Evolutionary conservation across 2,797 vertebrate species (phyloP), one percentile per base, ranked within the genome.

Genomic region (Holocentrus rufus): DNA sequence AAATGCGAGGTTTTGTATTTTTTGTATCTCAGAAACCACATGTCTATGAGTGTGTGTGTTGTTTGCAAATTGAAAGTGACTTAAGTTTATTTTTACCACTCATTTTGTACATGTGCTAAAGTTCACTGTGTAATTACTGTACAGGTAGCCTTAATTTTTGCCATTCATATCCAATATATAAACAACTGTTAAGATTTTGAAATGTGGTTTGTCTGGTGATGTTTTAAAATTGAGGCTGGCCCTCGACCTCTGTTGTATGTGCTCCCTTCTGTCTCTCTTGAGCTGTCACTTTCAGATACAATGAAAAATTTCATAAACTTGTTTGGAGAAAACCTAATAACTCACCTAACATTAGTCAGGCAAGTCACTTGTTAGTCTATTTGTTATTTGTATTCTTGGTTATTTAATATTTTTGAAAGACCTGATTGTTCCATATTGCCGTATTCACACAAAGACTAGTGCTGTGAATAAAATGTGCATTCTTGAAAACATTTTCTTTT

Each of bases 401-500:
- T 17, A 14, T 44, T 44, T 5, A 15, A 3, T 15, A 13, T 15
- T 15, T 13, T 44, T 44, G 42, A 44, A 44, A 15, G 42, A 44
- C 39, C 14, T 44, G 39, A 44, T 44, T 44, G 39, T 44, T 14
- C 3, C 13, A 44, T 14, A 14, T 44, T 44, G 11, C 39, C 3
- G 7, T 44, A 44, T 13, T 44, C 39, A 44, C 39, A 15, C 11
- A 44, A 77, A 77, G 34, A 36, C 11, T 54, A 55, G 61, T 68
- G 50, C 25, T 77, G 22, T 80, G 64, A 72, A 74, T 63, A 20
- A 44, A 79, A 65, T 47, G 4, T 75, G 39, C 6, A 67, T 7
- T 50, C 17, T 64, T 9, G n/a, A 52, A 61, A 20, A 47, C 11
- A 3, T 34, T 39, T 39, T 39, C 36, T 39, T 39, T 6, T 44